A percentile compares a stretch with the other conserved stretches of the same genome.
Evolutionary conservation across 2,113 vertebrate species (phyloP).

Genomic region (Myanophis thanlyinensis): DNA sequence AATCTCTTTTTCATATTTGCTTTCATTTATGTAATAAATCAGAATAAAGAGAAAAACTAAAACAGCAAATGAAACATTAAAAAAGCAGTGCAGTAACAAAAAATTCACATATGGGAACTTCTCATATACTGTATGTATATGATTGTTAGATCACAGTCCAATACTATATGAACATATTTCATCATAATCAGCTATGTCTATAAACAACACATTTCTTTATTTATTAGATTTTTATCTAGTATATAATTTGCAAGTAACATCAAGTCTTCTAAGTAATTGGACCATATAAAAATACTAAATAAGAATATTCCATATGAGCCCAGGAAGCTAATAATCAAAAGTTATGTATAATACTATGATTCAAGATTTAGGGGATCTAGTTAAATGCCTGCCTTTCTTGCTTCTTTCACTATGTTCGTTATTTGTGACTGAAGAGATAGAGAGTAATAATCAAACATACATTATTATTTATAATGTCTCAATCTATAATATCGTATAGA

Average conservation of each 20-base stretch:
- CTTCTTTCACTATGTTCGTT: neutral
- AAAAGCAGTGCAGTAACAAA: neutral
- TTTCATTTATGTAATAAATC: neutral
- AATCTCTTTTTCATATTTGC: neutral
- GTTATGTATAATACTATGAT: neutral
- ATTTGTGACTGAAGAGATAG: neutral
- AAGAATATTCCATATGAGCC: neutral
- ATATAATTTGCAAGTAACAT: neutral
- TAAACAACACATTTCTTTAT: neutral
- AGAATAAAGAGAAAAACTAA: neutral
- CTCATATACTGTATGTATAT: neutral
- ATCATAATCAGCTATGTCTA: neutral
- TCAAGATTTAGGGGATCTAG: neutral
- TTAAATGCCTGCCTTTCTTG: neutral
- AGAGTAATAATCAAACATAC: neutral
- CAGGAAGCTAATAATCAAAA: neutral
- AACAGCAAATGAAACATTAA: neutral
- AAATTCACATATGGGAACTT: neutral
- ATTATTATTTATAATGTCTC: neutral
- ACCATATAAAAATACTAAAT: neutral
- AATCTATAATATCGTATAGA: neutral
- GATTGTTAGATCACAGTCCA: neutral
- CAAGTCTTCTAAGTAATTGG: neutral
- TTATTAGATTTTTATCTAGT: neutral
- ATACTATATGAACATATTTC: neutral